A percentile compares a stretch with the other conserved stretches of the same genome.
These are phyloP conservation scores for Tetragonisca angustula DNA, from an alignment of 2,888 invertebrate species.

Conservation along the genomic window DNA sequence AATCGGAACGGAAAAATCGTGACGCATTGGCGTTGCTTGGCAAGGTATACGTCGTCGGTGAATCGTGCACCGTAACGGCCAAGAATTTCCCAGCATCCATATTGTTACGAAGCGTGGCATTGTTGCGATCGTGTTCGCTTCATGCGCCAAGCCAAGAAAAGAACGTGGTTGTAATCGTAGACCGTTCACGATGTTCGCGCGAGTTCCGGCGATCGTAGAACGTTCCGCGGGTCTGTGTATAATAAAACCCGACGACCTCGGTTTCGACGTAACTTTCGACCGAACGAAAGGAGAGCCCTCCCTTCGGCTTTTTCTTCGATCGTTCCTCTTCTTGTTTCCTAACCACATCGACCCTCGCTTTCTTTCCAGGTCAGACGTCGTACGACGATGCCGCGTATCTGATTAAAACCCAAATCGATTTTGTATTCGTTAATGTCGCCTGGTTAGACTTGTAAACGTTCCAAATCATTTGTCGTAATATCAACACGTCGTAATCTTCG, in stretches of 20 bases:
- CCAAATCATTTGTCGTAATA: not conserved
- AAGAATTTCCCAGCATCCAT: slow-evolving; percentile 42
- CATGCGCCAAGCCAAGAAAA: slow-evolving; percentile 4
- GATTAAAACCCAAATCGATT: not conserved
- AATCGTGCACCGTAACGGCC: not conserved
- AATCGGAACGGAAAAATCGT: not conserved
- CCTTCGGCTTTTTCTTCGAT: slow-evolving; percentile 39
- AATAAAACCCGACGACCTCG: slow-evolving; percentile 78
- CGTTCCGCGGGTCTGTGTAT: slow-evolving; percentile 43
- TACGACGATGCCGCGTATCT: not conserved
- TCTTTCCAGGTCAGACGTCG: not conserved
- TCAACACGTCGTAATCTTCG: not conserved
- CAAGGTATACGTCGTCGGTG: not conserved
- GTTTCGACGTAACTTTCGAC: slow-evolving; percentile 72
- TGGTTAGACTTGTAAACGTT: no score
- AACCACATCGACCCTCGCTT: not conserved
- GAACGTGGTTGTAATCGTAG: slow-evolving; percentile 44
- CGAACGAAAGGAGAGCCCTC: slow-evolving; percentile 56
- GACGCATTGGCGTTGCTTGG: no score
- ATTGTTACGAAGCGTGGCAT: slow-evolving; percentile 29
- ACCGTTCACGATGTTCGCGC: slow-evolving; percentile 32
- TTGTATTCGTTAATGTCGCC: not conserved
- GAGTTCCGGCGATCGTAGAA: slow-evolving; percentile 33
- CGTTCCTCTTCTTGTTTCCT: slow-evolving; percentile 18
- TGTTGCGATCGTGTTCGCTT: slow-evolving; percentile 19